Conservation (phyloP, 2,113 vertebrate species). For the Laticauda colubrina region DNA sequence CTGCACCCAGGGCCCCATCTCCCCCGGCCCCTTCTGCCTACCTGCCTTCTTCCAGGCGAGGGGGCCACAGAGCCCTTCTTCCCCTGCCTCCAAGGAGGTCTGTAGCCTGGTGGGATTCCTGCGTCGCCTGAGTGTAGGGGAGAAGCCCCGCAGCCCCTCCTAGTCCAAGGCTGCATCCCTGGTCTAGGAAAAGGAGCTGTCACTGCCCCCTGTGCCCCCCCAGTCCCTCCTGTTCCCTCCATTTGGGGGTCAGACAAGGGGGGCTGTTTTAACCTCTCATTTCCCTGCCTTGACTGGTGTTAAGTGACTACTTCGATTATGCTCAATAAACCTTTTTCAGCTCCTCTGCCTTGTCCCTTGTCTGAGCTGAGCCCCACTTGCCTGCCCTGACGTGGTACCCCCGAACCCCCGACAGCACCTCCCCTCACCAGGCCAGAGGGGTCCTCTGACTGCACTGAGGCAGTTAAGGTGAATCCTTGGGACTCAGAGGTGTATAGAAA, state of each 20-base stretch:
- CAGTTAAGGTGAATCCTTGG: neutral
- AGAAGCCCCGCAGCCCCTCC: neutral
- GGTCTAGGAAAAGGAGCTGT: neutral
- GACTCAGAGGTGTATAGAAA: neutral
- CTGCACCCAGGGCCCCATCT: neutral
- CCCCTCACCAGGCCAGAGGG: fast-evolving
- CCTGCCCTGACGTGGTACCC: neutral
- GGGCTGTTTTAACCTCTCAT: neutral
- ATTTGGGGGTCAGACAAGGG: neutral
- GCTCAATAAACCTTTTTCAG: neutral
- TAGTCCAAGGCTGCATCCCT: neutral
- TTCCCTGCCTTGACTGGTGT: neutral
- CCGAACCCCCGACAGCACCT: fast-evolving
- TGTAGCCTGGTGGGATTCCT: constrained; percentile 16
- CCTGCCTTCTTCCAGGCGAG: neutral
- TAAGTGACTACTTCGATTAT: neutral
- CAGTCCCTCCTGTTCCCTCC: neutral
- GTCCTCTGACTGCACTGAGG: neutral
- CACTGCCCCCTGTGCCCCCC: neutral
- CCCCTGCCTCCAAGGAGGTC: neutral
- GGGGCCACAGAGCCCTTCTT: neutral
- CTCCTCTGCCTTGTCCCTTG: neutral
- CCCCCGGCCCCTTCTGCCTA: neutral
- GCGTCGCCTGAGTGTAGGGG: neutral
- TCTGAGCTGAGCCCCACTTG: neutral